Evolutionary conservation across 1,140 invertebrate genomes (phyloP), one percentile per base, ranked within the genome.

Genomic region (Orius laevigatus): DNA sequence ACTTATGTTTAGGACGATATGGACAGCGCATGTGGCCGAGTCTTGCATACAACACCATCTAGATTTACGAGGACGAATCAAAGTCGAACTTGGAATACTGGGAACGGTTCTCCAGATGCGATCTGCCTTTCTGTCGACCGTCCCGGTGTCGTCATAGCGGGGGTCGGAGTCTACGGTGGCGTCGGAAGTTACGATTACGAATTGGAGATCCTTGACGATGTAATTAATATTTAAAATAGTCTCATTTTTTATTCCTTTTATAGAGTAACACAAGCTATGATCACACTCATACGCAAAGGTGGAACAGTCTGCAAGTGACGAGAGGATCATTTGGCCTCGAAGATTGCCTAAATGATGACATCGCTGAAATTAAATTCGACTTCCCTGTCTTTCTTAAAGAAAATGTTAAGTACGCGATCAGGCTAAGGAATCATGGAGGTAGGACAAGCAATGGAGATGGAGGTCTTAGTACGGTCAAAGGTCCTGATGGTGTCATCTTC

Each of bases 41-140:
- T 82, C 35, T 69, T 92, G 53, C 78, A 90, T 40, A 75, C 81
- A 34, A 92, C 90, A 2, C 87, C 89, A 0, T 87, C 82, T 18
- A 73, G 93, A 14, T 97, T 97, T 62, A 84, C 85, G 5, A 76
- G 88, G 46, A 81, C 84, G 8, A 92, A 90, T 63, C 76, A 84
- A 58, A 81, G 78, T 33, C 75, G 86, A 34, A 86, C 86, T 1
- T 98, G 94, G 94, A 95, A 96, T 59, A 94, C 91, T 2, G 91
- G 91, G 2, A 93, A 91, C 64, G 93, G 92, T 31, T 91, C 88
- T 16, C 88, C 92, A 0, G 94, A 98, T 69, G 92, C 92, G 3
- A 90, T 98, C 57, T 88, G 87, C 55, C 95, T 98, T 59, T 78
- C 79, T 12, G 92, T 97, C 5, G 92, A 98, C 66, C 70, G 81